Conservation (phyloP, 2,888 invertebrate species). For the Timema cristinae region DNA sequence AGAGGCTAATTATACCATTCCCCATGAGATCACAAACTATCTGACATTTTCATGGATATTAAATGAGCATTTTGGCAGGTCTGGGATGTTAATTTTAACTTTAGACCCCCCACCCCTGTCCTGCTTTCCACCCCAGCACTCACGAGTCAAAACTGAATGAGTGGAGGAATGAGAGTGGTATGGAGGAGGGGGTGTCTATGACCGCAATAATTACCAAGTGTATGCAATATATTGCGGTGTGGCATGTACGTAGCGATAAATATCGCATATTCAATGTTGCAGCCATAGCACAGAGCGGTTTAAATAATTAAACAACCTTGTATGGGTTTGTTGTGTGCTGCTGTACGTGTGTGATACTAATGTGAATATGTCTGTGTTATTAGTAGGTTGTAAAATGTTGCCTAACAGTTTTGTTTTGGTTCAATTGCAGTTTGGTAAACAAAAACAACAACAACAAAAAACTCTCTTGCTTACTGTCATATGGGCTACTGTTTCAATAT, state of each 20-base stretch:
- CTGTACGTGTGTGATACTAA: too few relatives aligned
- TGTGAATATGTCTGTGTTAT: too few relatives aligned
- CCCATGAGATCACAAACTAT: conserved; percentile 14
- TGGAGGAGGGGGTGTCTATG: conserved; percentile 16
- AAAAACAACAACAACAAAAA: too few relatives aligned
- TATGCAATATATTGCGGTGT: conserved; percentile 28
- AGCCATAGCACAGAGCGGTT: neutral
- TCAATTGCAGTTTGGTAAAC: too few relatives aligned
- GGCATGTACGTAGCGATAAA: conserved; percentile 24
- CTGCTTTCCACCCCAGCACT: too few relatives aligned
- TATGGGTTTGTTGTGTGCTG: too few relatives aligned
- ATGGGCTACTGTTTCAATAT: too few relatives aligned
- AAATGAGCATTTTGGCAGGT: conserved; percentile 30
- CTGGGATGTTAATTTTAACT: conserved; percentile 28
- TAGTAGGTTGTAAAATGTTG: too few relatives aligned
- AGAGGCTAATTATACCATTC: too few relatives aligned
- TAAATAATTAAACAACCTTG: too few relatives aligned
- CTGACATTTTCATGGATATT: conserved; percentile 30
- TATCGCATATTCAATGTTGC: conserved; percentile 23
- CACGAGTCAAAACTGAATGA: neutral
- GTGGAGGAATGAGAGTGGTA: neutral
- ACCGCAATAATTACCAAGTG: conserved; percentile 27
- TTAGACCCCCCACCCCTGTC: conserved; percentile 11
- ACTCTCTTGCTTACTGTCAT: too few relatives aligned
- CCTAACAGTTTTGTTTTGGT: too few relatives aligned